These are phyloP conservation scores for Papilio protenor DNA, from an alignment of 2,888 invertebrate genomes.

Conservation along the genomic window DNA sequence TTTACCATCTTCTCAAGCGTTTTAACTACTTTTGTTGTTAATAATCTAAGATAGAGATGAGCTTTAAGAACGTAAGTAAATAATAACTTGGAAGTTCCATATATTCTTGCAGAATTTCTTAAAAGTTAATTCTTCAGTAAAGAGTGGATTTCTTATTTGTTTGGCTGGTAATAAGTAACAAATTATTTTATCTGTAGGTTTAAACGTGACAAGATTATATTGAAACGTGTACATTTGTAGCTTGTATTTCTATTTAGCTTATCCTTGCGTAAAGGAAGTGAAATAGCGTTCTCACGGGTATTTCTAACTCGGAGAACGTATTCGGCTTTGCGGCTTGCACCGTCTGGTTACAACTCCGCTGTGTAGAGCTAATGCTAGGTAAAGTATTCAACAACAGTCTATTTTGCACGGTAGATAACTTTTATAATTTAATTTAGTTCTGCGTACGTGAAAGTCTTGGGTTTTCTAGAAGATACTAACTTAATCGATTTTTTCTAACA, in stretches of 20 bases:
- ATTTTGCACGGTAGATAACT: not conserved
- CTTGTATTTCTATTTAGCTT: constrained; percentile 13
- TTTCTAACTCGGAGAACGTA: constrained; percentile 35
- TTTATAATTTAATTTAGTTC: not conserved
- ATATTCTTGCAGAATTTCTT: not conserved
- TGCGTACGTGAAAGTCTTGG: not conserved
- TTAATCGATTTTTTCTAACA: not conserved
- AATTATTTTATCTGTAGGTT: not conserved
- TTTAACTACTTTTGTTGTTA: not conserved
- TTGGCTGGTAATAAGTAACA: not conserved
- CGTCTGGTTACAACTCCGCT: constrained; percentile 13
- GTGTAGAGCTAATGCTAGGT: constrained; percentile 17
- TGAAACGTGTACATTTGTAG: not conserved
- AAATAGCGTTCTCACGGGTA: constrained; percentile 40
- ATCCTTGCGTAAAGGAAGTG: constrained; percentile 24
- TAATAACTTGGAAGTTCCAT: not conserved
- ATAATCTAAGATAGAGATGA: not conserved
- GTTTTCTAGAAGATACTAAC: not conserved
- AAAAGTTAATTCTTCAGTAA: not conserved
- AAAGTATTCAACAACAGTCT: constrained; percentile 25
- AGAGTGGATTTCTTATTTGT: not conserved
- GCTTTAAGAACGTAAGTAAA: not conserved
- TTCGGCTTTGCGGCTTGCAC: constrained; percentile 34
- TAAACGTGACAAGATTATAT: not conserved
- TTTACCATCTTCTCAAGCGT: not conserved